These are phyloP conservation scores for Myripristis murdjan DNA, from an alignment of 2,797 vertebrate species.

Conservation along the genomic window DNA sequence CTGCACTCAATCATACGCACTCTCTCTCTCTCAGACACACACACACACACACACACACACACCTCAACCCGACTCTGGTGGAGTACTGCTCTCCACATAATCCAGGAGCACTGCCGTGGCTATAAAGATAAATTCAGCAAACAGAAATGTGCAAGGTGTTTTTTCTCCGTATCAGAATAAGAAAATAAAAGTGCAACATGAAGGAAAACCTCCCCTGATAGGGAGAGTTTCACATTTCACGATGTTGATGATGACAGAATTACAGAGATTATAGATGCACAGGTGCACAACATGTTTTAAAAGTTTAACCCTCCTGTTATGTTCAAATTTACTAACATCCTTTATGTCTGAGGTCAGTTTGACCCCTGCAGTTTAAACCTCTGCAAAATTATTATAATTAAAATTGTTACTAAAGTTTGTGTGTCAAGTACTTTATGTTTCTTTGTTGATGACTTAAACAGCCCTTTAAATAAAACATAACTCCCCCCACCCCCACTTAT, in stretches of 20 bases:
- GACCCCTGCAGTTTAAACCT: too few species aligned
- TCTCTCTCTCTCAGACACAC: conserved; percentile 28
- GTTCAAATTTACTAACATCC: too few species aligned
- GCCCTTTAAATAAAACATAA: too few species aligned
- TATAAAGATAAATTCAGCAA: conserved; percentile 38
- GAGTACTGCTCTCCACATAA: conserved; percentile 56
- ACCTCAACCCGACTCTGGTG: conserved; percentile 31
- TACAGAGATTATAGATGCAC: too few species aligned
- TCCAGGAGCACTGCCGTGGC: conserved; percentile 31
- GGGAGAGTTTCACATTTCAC: conserved; percentile 18
- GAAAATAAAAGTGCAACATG: conserved; percentile 21
- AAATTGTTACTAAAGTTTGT: too few species aligned
- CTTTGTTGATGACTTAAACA: too few species aligned
- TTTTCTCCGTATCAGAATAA: conserved; percentile 7
- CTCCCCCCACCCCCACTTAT: too few species aligned
- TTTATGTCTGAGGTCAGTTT: too few species aligned
- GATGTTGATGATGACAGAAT: not conserved
- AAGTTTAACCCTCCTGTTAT: too few species aligned
- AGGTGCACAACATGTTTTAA: too few species aligned
- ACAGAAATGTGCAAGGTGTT: conserved; percentile 40
- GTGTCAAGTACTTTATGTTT: too few species aligned
- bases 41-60: conserved; percentile 39
- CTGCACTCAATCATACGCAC: conserved; percentile 49
- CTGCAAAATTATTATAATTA: too few species aligned
- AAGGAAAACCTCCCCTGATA: not conserved